Evolutionary conservation across 2,113 vertebrate genomes (phyloP).

Genomic region (Podiceps cristatus): DNA sequence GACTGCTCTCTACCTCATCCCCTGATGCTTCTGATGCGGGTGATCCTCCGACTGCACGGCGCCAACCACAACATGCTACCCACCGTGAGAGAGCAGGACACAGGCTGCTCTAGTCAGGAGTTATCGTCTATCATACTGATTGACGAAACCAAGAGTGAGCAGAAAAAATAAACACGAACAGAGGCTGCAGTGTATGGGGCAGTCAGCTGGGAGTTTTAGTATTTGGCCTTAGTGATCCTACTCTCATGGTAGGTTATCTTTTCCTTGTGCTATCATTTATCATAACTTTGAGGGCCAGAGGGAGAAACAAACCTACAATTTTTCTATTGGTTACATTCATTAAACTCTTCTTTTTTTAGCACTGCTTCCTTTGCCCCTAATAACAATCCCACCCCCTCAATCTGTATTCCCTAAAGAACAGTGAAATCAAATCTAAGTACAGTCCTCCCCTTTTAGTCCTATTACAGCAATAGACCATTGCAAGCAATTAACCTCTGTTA

Average conservation of each 20-base stretch:
- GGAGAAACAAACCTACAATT: slow-evolving; percentile 81
- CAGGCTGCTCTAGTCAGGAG: slow-evolving; percentile 89
- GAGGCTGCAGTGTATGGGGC: slow-evolving; percentile 94
- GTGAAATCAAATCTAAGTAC: slow-evolving; percentile 84
- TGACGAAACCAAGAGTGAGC: slow-evolving; percentile 94
- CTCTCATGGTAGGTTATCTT: slow-evolving; percentile 97
- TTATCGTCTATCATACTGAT: slow-evolving; percentile 95
- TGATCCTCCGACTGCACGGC: slow-evolving; percentile 95
- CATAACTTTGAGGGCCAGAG: slow-evolving; percentile 87
- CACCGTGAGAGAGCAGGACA: slow-evolving; percentile 93
- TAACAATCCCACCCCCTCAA: slow-evolving; percentile 78
- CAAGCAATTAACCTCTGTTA: slow-evolving; percentile 87
- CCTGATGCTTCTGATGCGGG: slow-evolving; percentile 85
- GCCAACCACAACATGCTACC: slow-evolving; percentile 93
- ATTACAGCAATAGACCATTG: slow-evolving; percentile 78
- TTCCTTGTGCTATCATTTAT: slow-evolving; percentile 97
- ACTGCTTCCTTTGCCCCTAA: slow-evolving; percentile 73
- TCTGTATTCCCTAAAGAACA: slow-evolving; percentile 82
- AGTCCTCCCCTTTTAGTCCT: slow-evolving; percentile 78
- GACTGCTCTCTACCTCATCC: slow-evolving; percentile 85
- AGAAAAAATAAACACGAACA: slow-evolving; percentile 98
- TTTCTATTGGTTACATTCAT: slow-evolving; percentile 83
- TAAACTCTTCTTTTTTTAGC: slow-evolving; percentile 74
- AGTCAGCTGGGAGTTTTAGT: slow-evolving; percentile 98
- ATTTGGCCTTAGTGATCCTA: slow-evolving; percentile 96